Base-by-base conservation (phyloP, 2,113 vertebrate genomes). In the Sardina pilchardus region DNA sequence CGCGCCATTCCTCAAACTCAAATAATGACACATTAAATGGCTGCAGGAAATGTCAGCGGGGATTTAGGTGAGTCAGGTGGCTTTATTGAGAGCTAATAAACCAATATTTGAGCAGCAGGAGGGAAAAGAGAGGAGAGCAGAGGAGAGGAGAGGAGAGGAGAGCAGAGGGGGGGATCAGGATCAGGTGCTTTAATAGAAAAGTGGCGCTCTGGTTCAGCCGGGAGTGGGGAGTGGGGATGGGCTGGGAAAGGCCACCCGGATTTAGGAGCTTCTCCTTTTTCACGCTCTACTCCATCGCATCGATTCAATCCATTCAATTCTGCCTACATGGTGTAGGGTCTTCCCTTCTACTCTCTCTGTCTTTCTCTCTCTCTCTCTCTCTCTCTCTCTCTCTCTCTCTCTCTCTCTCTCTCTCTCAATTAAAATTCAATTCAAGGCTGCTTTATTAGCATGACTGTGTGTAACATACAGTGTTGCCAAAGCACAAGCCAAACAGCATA, bases 41-140 rank as follows among this genome's bases (percentile, higher is more conserved):
- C 47, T 48, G 75, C n/a, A 2, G 71, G 45, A 89, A 91, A 89
- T 91, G 86, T 86, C 90, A 89, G 39, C 63, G 44, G 82, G 83
- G 86, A 87, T 71, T 84, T 86, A 26, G 83, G 19, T 82, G 67
- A 56, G 36, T 67, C 48, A n/a, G 36, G 78, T 21, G 47, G 50
- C 78, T 87, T 88, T 87, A 88, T 83, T 89, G 82, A 81, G 24
- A 86, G 82, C 75, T 82, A 86, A 34, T 78, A 56, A 88, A 67
- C n/a, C 75, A 87, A 88, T 88, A 86, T 56, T 86, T 78, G 81
- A 88, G 71, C 4, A 81, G 26, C 10, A 43, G 86, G 83, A 81
- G 21, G n/a, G 80, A 39, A 6, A 56, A 67, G 67, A 10, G 0
- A 26, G 9, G 26, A 42, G 81, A 83, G 83, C 83, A 83, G 39